Evolutionary conservation across 2,113 vertebrate species (phyloP), one percentile per base, ranked within the genome.

Genomic region (Reinhardtius hippoglossoides): DNA sequence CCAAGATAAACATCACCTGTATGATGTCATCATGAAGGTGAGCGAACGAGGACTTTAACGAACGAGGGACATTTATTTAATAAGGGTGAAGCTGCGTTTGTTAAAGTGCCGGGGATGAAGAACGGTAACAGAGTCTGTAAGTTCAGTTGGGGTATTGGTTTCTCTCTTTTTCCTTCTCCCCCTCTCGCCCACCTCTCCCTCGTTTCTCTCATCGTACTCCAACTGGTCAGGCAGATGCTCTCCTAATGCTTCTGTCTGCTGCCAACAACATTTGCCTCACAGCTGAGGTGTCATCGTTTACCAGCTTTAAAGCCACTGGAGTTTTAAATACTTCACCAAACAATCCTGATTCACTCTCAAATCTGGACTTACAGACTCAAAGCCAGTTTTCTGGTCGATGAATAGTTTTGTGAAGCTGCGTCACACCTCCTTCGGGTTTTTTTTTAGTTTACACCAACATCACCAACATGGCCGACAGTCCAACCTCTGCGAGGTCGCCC

Each of bases 51-150:
- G 27, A 68, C 62, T 37, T 26, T 12, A 10, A 35, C 18, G 31
- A 61, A 59, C 10, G 79, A 82, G 86, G 79, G 82, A 87, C 78
- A 37, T 81, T 40, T 42, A 75, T 23, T 24, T 31, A 61, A 20
- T 54, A 44, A 3, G 64, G 4, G 6, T 55, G 27, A 56, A 50
- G 31, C 62, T 56, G 55, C 40, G 26, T 61, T 60, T 0, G 6
- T 54, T 54, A 9, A 54, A 54, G 50, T 54, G 50, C 50, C 21
- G 20, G 20, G 4, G 20, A 20, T n/a, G 50, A n/a, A 54, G 20
- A 52, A 9, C 3, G 50, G 8, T 21, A n/a, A 27, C 62, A 60
- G 80, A 61, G 74, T 56, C 68, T 18, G 42, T n/a, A 20, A 3
- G 55, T 71, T 31, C 68, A 40, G 37, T 12, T 40, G 37, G 10